Evolutionary conservation across 2,888 invertebrate genomes (phyloP).

Genomic region (Sarcophaga subvicina): DNA sequence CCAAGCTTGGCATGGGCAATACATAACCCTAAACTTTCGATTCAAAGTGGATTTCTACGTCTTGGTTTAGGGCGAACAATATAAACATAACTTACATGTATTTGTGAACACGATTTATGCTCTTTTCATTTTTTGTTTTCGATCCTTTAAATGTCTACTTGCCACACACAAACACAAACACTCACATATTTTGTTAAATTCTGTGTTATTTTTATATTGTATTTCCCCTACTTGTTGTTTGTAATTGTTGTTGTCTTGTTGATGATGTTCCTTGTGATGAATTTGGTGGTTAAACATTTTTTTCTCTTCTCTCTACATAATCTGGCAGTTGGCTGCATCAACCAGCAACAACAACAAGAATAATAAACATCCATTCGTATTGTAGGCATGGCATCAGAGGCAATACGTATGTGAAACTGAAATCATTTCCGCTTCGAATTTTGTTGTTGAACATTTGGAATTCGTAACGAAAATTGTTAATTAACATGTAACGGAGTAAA

Average conservation of each 20-base stretch:
- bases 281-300: not conserved
- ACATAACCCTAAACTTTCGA: too few species aligned
- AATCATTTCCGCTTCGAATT: not conserved
- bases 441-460: constrained; percentile 33
- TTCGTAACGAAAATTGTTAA: constrained; percentile 50
- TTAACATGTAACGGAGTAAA: constrained; percentile 39
- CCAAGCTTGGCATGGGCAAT: too few species aligned
- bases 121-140: too few species aligned
- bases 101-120: too few species aligned
- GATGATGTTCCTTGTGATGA: not conserved
- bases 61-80: too few species aligned
- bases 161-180: too few species aligned
- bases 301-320: not conserved
- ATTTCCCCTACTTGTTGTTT: not conserved
- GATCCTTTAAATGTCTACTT: too few species aligned
- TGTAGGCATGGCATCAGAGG: not conserved
- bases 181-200: not conserved
- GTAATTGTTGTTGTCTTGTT: not conserved
- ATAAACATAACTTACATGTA: too few species aligned
- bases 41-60: too few species aligned
- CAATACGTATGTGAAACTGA: not conserved
- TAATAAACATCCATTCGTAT: not conserved
- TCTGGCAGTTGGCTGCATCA: not conserved
- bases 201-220: not conserved
- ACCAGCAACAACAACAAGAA: not conserved